These are phyloP conservation scores for Gobionotothen gibberifrons DNA, from an alignment of 2,797 vertebrate species.

Conservation along the genomic window DNA sequence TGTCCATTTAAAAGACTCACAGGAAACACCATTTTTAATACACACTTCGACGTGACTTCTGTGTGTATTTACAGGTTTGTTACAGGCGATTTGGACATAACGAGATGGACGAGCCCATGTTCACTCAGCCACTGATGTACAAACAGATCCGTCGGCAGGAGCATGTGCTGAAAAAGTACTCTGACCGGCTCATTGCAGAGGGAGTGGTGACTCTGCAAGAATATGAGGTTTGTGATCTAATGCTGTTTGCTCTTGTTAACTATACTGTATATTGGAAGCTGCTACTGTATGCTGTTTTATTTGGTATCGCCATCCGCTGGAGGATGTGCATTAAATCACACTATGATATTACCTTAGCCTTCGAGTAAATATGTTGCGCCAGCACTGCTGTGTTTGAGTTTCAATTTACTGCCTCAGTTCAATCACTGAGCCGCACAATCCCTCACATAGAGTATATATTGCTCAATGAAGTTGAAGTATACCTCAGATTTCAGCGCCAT, in stretches of 20 bases:
- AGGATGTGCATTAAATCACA: constrained; percentile 67
- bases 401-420: constrained; percentile 71
- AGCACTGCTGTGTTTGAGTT: constrained; percentile 60
- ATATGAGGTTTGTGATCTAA: constrained; percentile 85
- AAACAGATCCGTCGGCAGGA: constrained; percentile 93
- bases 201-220: constrained; percentile 92
- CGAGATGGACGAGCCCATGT: constrained; percentile 96
- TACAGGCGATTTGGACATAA: constrained; percentile 94
- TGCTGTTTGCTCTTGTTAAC: constrained; percentile 49
- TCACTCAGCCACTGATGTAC: constrained; percentile 95
- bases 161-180: constrained; percentile 91
- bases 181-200: constrained; percentile 88
- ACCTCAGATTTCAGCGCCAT: constrained; percentile 35
- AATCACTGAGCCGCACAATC: constrained; percentile 47
- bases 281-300: constrained; percentile 59
- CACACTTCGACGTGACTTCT: not conserved
- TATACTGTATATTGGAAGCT: constrained; percentile 46
- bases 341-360: constrained; percentile 56
- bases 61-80: constrained; percentile 83
- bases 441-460: constrained; percentile 57
- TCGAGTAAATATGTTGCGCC: constrained; percentile 57
- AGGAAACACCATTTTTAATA: not conserved
- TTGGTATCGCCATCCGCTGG: constrained; percentile 37
- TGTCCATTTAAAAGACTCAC: not conserved
- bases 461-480: constrained; percentile 61